These are phyloP conservation scores for Butorides virescens DNA, from an alignment of 2,113 vertebrate species.

Conservation along the genomic window DNA sequence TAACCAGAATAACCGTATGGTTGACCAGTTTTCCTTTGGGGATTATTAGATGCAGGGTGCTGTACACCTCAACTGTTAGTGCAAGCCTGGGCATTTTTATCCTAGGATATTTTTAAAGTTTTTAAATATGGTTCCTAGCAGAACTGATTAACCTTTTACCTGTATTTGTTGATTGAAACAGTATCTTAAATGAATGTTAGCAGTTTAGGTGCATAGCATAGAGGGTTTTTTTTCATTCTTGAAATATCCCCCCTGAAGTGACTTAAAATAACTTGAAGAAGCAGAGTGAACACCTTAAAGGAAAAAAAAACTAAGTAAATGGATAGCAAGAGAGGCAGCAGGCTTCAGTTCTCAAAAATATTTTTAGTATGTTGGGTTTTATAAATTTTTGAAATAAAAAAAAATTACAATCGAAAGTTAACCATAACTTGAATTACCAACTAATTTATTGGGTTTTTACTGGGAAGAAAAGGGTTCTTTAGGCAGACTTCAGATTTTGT, in stretches of 20 bases:
- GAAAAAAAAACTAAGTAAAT: background rate
- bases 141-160: background rate
- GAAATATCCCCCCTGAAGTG: background rate
- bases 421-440: background rate
- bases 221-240: background rate
- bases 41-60: background rate
- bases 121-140: background rate
- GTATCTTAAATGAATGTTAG: background rate
- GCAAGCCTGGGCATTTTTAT: background rate
- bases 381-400: background rate
- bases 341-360: background rate
- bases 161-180: background rate
- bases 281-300: background rate
- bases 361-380: background rate
- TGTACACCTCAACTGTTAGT: background rate
- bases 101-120: background rate
- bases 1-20: background rate
- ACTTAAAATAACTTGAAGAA: background rate
- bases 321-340: background rate
- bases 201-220: background rate
- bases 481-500: background rate
- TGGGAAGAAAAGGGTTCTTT: background rate
- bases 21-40: background rate
- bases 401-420: background rate
- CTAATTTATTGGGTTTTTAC: background rate